Conservation (phyloP, 2,888 invertebrate genomes). For the Gibbula magus region DNA sequence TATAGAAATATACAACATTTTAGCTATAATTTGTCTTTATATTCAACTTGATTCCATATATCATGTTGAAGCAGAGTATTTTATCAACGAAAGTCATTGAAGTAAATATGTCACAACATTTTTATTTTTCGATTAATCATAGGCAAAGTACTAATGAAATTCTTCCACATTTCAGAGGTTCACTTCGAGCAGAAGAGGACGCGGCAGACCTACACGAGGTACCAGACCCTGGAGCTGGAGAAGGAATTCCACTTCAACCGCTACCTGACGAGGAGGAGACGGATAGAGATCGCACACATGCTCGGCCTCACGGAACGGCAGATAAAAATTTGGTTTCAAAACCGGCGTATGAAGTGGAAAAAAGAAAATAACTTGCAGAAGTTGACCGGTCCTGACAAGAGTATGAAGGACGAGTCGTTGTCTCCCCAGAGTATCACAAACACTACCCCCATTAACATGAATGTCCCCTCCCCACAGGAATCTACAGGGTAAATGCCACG, state of each 20-base stretch:
- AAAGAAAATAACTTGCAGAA: slow-evolving; percentile 69
- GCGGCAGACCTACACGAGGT: slow-evolving; percentile 96
- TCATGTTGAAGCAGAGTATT: too few relatives aligned
- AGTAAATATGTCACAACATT: too few relatives aligned
- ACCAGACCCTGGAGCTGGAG: slow-evolving; percentile 97
- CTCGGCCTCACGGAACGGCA: slow-evolving; percentile 97
- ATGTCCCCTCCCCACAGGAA: slow-evolving; percentile 25
- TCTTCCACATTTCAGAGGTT: slow-evolving; percentile 50
- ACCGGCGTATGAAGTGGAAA: slow-evolving; percentile 94
- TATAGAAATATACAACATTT: too few relatives aligned
- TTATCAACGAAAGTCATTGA: too few relatives aligned
- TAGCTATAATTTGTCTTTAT: too few relatives aligned
- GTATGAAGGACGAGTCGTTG: slow-evolving; percentile 41
- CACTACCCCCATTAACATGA: slow-evolving; percentile 12
- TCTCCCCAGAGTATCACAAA: slow-evolving; percentile 35
- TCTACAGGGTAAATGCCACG: background rate
- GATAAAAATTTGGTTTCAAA: slow-evolving; percentile 85
- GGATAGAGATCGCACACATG: slow-evolving; percentile 98
- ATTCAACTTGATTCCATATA: too few relatives aligned
- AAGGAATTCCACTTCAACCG: slow-evolving; percentile 99
- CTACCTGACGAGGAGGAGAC: slow-evolving; percentile 95
- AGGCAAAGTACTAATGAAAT: too few relatives aligned
- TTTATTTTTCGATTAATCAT: too few relatives aligned
- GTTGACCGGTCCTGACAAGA: slow-evolving; percentile 64
- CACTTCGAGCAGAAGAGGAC: slow-evolving; percentile 89